A percentile compares a stretch with the other conserved stretches of the same genome.
Conservation (phyloP, 2,797 vertebrate genomes). For the Syngnathus rostellatus region DNA sequence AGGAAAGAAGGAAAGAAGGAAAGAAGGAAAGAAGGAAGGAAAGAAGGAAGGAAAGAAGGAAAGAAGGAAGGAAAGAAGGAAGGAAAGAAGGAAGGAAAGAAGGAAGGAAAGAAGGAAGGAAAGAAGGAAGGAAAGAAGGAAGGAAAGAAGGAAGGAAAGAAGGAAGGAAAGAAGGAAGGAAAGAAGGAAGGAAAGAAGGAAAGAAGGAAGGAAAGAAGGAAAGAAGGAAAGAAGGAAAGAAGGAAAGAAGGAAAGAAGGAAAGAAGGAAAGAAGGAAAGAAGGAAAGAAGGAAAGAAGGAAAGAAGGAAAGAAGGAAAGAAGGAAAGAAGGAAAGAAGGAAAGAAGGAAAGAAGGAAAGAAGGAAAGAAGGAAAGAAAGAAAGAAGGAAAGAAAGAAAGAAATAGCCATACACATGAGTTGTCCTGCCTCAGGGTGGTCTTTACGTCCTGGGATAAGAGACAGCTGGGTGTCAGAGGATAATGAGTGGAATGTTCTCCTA, state of each 20-base stretch:
- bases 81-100: too few relatives aligned
- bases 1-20: not conserved
- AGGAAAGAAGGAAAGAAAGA: not conserved
- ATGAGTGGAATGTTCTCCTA: conserved; percentile 54
- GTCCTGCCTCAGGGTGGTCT: conserved; percentile 13
- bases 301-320: not conserved
- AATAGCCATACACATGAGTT: not conserved
- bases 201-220: not conserved
- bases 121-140: too few relatives aligned
- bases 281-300: too few relatives aligned
- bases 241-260: not conserved
- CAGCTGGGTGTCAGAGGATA: conserved; percentile 28
- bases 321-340: too few relatives aligned
- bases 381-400: not conserved
- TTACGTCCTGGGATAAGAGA: conserved; percentile 24
- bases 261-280: too few relatives aligned
- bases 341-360: not conserved
- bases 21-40: too few relatives aligned
- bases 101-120: too few relatives aligned
- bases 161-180: too few relatives aligned
- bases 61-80: not conserved
- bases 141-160: not conserved
- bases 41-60: too few relatives aligned
- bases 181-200: not conserved
- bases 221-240: not conserved